phyloP scores from a whole-genome alignment of 2,888 invertebrate genomes.

The Agonum fuliginosum region DNA sequence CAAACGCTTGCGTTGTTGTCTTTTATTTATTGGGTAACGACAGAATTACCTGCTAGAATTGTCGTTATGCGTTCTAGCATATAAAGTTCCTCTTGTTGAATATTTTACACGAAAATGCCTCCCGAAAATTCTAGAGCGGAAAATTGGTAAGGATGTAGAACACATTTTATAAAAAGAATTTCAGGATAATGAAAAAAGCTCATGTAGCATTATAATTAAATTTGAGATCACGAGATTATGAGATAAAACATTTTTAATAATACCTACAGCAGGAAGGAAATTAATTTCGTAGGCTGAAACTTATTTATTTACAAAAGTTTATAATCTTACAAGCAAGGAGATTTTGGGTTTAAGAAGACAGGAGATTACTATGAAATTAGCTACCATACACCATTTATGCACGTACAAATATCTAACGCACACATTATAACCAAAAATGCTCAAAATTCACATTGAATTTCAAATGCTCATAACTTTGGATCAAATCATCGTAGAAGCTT shows the following conservation, averaged over 20 bases:
- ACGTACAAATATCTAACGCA: too few relatives aligned
- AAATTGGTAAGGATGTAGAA: too few relatives aligned
- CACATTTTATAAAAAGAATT: not conserved
- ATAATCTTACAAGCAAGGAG: too few relatives aligned
- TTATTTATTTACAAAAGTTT: not conserved
- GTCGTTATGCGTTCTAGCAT: not conserved
- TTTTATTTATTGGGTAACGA: constrained; percentile 18
- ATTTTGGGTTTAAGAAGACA: too few relatives aligned
- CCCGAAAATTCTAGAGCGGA: too few relatives aligned
- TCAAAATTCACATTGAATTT: too few relatives aligned
- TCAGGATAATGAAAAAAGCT: not conserved
- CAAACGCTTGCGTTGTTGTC: constrained; percentile 16
- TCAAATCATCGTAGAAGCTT: too few relatives aligned
- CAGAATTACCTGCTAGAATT: constrained; percentile 2
- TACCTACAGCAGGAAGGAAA: not conserved
- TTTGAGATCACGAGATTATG: not conserved
- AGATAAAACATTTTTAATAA: not conserved
- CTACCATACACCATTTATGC: too few relatives aligned
- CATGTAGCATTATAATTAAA: not conserved
- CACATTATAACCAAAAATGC: too few relatives aligned
- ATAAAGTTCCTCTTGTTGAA: not conserved
- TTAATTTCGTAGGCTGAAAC: not conserved
- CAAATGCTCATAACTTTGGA: too few relatives aligned
- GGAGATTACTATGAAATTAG: too few relatives aligned
- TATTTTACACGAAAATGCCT: too few relatives aligned